phyloP scores from a whole-genome alignment of 2,888 invertebrate species.

The Melanophora roralis region DNA sequence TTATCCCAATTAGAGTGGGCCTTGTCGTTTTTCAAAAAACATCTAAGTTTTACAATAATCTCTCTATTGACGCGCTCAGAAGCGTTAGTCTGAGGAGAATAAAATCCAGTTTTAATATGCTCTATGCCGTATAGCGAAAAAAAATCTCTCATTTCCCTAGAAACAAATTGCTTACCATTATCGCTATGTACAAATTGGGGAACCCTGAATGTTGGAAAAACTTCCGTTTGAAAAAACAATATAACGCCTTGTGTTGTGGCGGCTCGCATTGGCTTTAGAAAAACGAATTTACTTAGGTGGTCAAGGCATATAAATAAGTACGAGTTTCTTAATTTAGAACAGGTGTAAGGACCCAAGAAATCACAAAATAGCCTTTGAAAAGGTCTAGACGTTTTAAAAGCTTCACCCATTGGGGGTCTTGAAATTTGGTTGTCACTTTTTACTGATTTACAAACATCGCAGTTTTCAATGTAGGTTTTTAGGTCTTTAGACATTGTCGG shows the following conservation, averaged over 20 bases:
- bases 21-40: neutral
- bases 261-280: neutral
- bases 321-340: neutral
- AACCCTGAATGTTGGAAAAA: conserved; percentile 3
- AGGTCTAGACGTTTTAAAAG: neutral
- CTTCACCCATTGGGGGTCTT: neutral
- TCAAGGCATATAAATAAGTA: neutral
- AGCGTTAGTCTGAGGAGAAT: neutral
- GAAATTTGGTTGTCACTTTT: neutral
- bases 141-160: neutral
- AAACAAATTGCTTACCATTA: neutral
- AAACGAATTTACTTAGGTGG: conserved; percentile 11
- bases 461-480: neutral
- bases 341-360: neutral
- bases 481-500: neutral
- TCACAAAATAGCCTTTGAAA: neutral
- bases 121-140: neutral
- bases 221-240: neutral
- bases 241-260: neutral
- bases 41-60: neutral
- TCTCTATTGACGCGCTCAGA: neutral
- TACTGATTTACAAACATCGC: neutral
- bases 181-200: conserved; percentile 1
- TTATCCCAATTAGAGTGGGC: neutral
- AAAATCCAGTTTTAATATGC: neutral